A percentile compares a stretch with the other conserved stretches of the same genome.
Evolutionary conservation across 2,888 invertebrate species (phyloP).

Genomic region (Stenotaenia linearis): DNA sequence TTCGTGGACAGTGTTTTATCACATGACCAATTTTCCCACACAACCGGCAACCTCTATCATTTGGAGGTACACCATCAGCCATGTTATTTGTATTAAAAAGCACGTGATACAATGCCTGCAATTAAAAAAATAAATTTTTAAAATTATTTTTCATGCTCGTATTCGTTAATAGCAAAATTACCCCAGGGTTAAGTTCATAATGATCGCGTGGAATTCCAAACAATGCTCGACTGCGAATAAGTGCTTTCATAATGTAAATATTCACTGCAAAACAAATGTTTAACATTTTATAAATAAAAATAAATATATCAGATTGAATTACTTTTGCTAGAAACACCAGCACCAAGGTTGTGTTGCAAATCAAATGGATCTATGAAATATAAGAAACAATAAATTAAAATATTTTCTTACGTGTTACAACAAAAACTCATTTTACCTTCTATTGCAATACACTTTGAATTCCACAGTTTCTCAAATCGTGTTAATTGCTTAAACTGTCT

Average conservation of each 20-base stretch:
- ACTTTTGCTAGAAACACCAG: conserved; percentile 54
- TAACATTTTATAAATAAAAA: conserved; percentile 11
- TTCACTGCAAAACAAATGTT: conserved; percentile 48
- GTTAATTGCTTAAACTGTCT: conserved; percentile 49
- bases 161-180: background rate
- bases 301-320: conserved; percentile 40
- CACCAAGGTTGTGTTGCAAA: conserved; percentile 55
- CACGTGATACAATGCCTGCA: background rate
- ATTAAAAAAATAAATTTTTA: background rate
- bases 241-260: conserved; percentile 48
- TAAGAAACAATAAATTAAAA: background rate
- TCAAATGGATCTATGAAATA: conserved; percentile 55
- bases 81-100: conserved; percentile 45
- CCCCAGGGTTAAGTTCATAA: background rate
- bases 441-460: conserved; percentile 53
- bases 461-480: conserved; percentile 56
- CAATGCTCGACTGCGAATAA: conserved; percentile 46
- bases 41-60: conserved; percentile 52
- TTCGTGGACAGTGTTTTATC: conserved; percentile 49
- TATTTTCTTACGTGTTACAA: background rate
- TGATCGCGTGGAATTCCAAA: conserved; percentile 42
- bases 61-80: conserved; percentile 50
- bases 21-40: conserved; percentile 56
- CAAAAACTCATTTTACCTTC: conserved; percentile 52
- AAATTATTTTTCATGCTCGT: background rate